phyloP scores from a whole-genome alignment of 2,888 invertebrate genomes.

The Macrophya annulata region DNA sequence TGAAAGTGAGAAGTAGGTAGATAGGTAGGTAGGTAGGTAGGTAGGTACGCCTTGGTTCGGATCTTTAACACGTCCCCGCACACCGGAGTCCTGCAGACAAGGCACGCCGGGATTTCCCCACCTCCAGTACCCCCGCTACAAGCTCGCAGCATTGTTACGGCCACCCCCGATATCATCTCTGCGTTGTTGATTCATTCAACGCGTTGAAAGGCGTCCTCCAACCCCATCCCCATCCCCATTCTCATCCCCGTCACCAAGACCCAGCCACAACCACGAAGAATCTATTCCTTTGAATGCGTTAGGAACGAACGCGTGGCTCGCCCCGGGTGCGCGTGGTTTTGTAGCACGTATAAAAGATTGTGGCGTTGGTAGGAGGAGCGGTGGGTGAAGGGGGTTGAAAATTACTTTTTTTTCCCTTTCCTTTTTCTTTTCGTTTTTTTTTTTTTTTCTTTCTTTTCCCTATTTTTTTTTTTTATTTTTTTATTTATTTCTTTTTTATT shows the following conservation, averaged over 20 bases:
- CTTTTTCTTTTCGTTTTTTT: background rate
- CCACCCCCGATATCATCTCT: constrained; percentile 66
- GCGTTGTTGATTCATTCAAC: constrained; percentile 70
- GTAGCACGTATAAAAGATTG: constrained; percentile 56
- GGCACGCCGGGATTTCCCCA: constrained; percentile 60
- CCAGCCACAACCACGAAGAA: constrained; percentile 63
- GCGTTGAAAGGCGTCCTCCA: constrained; percentile 64
- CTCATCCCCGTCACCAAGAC: constrained; percentile 61
- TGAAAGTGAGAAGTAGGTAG: background rate
- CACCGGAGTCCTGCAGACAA: constrained; percentile 35
- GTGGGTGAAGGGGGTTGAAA: constrained; percentile 46
- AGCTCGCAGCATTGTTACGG: constrained; percentile 65
- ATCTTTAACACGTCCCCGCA: constrained; percentile 43
- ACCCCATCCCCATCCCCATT: constrained; percentile 61
- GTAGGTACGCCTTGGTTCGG: constrained; percentile 9
- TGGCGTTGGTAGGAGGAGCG: constrained; percentile 17
- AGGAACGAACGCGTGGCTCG: constrained; percentile 44
- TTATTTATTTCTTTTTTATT: constrained; percentile 4
- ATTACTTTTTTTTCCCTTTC: constrained; percentile 43
- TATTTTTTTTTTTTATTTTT: background rate
- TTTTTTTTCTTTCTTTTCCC: background rate
- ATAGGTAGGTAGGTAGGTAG: too few species aligned
- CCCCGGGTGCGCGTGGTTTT: constrained; percentile 40
- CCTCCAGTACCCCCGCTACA: constrained; percentile 56
- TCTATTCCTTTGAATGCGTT: constrained; percentile 67